Base-by-base conservation (phyloP, 2,113 vertebrate genomes). In the Phrynocephalus versicolor region DNA sequence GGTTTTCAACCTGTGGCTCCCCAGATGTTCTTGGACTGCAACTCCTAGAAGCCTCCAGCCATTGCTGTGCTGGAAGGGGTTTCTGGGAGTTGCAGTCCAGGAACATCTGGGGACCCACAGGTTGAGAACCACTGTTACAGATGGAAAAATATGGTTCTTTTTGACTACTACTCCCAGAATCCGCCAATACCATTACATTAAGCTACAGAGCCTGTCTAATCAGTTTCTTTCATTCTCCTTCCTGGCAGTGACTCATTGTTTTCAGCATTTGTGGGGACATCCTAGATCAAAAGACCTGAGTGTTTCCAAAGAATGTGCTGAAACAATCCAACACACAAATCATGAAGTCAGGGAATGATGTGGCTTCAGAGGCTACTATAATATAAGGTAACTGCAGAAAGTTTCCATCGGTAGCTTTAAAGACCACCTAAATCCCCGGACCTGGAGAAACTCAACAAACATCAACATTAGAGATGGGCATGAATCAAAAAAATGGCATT, bases 161-260 rank as follows among this genome's bases (percentile, higher is more conserved):
- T 51, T 51, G 45, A 51, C 45, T 51, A 51, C 45, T 6, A 10
- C 45, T 51, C 45, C 45, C 45, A 5, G 10, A 51, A 51, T 51
- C 45, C 45, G 5, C 45, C 5, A 51, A 10, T 10, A 51, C 10
- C 45, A 51, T 51, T 72, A 85, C 91, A 65, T 76, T 57, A 75
- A 64, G 90, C 90, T 89, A 75, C 75, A 90, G 86, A 91, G 88
- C 65, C 89, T 85, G n/a, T n/a, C 82, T 76, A 14, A 37, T 90
- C 62, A 3, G 18, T 89, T 21, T 85, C 3, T 86, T 89, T 85
- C 45, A 88, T 91, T 90, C 82, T 65, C 51, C 84, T 89, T 88
- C n/a, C 12, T 51, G 14, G 4, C 4, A 21, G 18, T 71, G 6
- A 30, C 35, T 84, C 89, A 71, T 65, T 77, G 73, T 81, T 87